A percentile compares a stretch with the other conserved stretches of the same genome.
Conservation (phyloP, 1,140 invertebrate species). For the Drosophila nigromelanica region DNA sequence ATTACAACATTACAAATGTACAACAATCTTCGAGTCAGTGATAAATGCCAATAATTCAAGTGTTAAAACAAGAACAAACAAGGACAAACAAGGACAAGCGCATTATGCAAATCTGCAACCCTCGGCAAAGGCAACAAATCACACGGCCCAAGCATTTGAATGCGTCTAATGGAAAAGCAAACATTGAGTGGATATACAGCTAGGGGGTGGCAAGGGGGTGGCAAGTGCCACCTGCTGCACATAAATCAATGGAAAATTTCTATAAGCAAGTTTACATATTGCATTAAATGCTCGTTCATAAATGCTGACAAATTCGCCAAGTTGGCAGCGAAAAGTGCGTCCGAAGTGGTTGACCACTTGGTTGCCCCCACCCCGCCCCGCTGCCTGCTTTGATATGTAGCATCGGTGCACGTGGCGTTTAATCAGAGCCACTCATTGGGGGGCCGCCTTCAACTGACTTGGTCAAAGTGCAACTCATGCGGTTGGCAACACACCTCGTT, state of each 20-base stretch:
- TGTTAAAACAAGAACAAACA: constrained; percentile 67
- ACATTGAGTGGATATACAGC: constrained; percentile 21
- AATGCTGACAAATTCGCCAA: constrained; percentile 38
- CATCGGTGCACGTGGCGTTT: constrained; percentile 54
- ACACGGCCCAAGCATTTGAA: constrained; percentile 29
- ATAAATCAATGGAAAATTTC: constrained; percentile 54
- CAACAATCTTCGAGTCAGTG: constrained; percentile 28
- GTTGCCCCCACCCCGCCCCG: neutral
- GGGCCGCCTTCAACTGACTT: constrained; percentile 42
- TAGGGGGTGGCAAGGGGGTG: constrained; percentile 16
- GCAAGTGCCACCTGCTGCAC: constrained; percentile 61
- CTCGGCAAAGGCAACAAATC: constrained; percentile 52
- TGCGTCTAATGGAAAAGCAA: constrained; percentile 68
- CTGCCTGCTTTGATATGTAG: neutral
- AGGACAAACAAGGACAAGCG: constrained; percentile 41
- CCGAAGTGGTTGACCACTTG: constrained; percentile 71
- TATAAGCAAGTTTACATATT: constrained; percentile 47
- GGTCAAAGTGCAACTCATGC: constrained; percentile 70
- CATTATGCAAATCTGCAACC: constrained; percentile 76
- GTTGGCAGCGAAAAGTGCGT: constrained; percentile 13
- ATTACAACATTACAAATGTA: constrained; percentile 28
- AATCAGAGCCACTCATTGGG: constrained; percentile 54
- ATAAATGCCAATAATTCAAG: constrained; percentile 69
- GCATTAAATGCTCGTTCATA: constrained; percentile 55
- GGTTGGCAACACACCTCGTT: constrained; percentile 38